A percentile compares a stretch with the other conserved stretches of the same genome.
phyloP scores from a whole-genome alignment of 2,797 vertebrate genomes.

The Gallinago nigripennis region DNA sequence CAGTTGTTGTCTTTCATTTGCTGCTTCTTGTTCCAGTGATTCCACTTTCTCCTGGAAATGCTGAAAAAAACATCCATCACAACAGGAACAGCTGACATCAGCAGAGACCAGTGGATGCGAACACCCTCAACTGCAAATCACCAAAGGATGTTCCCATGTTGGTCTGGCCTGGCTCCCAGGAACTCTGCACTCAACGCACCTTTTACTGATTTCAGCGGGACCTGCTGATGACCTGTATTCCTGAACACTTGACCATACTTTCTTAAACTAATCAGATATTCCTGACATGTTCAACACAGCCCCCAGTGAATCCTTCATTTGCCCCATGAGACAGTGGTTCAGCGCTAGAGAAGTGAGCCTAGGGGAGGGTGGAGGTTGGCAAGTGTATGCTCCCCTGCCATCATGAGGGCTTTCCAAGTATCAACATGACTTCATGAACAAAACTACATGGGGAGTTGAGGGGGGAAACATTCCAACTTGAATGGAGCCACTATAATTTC shows the following conservation, averaged over 20 bases:
- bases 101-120: rapidly evolving
- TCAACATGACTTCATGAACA: not conserved
- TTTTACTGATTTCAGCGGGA: not conserved
- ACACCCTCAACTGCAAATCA: not conserved
- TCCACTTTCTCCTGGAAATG: conserved; percentile 99
- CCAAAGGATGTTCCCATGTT: not conserved
- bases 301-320: not conserved
- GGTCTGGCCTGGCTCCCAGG: not conserved
- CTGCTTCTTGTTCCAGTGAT: conserved; percentile 93
- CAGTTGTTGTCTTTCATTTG: conserved; percentile 94
- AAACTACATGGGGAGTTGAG: not conserved
- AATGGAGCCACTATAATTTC: not conserved
- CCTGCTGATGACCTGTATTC: not conserved
- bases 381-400: not conserved
- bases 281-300: not conserved
- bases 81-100: not conserved
- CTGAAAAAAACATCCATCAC: conserved; percentile 67
- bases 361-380: not conserved
- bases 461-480: not conserved
- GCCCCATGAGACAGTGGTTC: not conserved
- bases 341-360: not conserved
- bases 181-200: not conserved
- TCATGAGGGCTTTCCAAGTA: not conserved
- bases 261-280: not conserved
- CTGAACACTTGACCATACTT: not conserved